A percentile compares a stretch with the other conserved stretches of the same genome.
Conservation (phyloP, 2,888 invertebrate genomes). For the Xanthorhoe spadicearia region DNA sequence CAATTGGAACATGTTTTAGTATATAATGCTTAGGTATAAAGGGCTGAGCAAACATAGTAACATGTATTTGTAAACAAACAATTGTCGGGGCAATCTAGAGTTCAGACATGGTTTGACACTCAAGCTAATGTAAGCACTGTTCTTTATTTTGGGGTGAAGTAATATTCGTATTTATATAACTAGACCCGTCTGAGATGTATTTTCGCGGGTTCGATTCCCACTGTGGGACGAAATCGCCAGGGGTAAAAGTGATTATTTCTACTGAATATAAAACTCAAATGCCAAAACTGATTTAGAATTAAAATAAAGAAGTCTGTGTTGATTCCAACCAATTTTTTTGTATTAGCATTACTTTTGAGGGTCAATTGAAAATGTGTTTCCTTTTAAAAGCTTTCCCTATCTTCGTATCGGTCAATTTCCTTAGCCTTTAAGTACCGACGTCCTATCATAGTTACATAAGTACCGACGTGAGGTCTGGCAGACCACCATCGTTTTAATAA, state of each 20-base stretch:
- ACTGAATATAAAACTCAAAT: too few species aligned
- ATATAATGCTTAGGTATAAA: slow-evolving; percentile 12
- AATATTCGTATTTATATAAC: not conserved
- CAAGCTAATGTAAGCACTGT: slow-evolving; percentile 32
- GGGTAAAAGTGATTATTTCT: too few species aligned
- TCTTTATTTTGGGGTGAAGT: slow-evolving; percentile 1
- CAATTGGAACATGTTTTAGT: slow-evolving; percentile 20
- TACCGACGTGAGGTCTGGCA: too few species aligned
- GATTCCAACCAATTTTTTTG: not conserved
- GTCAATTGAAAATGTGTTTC: not conserved
- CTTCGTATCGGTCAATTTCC: not conserved
- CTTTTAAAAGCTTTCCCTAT: not conserved
- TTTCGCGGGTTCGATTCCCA: too few species aligned
- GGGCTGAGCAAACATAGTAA: not conserved
- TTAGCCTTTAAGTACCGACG: too few species aligned
- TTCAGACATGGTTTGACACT: slow-evolving; percentile 37
- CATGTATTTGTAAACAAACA: slow-evolving; percentile 20
- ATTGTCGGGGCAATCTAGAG: slow-evolving; percentile 19
- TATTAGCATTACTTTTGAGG: not conserved
- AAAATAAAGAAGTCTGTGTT: too few species aligned
- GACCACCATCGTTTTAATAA: too few species aligned
- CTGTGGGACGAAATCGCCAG: too few species aligned
- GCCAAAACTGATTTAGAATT: too few species aligned
- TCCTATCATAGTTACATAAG: too few species aligned
- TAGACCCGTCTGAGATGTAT: too few species aligned